Conservation (phyloP, 2,113 vertebrate genomes). For the Symphodus melops region DNA sequence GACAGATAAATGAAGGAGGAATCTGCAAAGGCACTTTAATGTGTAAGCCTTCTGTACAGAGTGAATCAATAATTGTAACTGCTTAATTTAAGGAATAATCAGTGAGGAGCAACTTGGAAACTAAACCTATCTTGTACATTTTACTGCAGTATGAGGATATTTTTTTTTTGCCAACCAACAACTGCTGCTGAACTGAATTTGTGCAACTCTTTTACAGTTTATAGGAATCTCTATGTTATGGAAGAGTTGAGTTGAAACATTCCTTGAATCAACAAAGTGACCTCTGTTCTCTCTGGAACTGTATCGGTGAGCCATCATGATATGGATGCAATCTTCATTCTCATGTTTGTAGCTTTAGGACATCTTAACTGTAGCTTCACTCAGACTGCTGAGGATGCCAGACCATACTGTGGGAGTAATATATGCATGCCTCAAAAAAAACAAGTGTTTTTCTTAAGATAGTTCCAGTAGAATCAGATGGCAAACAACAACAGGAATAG, state of each 20-base stretch:
- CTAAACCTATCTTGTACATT: not conserved
- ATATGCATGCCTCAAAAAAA: conserved; percentile 8
- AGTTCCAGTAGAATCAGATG: conserved; percentile 32
- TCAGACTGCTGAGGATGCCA: conserved; percentile 22
- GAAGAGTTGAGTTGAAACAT: conserved; percentile 4
- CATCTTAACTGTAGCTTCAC: conserved; percentile 16
- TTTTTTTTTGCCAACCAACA: conserved; percentile 6
- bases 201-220: conserved; percentile 13
- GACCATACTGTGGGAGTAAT: conserved; percentile 43
- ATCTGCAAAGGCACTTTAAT: not conserved
- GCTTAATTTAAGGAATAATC: conserved; percentile 23
- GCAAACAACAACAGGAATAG: conserved; percentile 55
- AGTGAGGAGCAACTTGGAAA: conserved; percentile 6
- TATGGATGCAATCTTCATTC: not conserved
- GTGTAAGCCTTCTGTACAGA: not conserved
- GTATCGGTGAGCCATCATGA: conserved; percentile 6
- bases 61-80: not conserved
- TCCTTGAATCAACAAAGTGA: conserved; percentile 18
- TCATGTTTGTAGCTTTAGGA: conserved; percentile 30
- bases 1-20: not conserved
- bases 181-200: not conserved
- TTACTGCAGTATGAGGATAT: not conserved
- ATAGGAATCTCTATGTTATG: not conserved
- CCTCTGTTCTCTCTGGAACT: conserved; percentile 16
- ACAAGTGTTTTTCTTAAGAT: conserved; percentile 15